Evolutionary conservation across 2,797 vertebrate species (phyloP), one percentile per base, ranked within the genome.

Genomic region (Leuciscus waleckii): DNA sequence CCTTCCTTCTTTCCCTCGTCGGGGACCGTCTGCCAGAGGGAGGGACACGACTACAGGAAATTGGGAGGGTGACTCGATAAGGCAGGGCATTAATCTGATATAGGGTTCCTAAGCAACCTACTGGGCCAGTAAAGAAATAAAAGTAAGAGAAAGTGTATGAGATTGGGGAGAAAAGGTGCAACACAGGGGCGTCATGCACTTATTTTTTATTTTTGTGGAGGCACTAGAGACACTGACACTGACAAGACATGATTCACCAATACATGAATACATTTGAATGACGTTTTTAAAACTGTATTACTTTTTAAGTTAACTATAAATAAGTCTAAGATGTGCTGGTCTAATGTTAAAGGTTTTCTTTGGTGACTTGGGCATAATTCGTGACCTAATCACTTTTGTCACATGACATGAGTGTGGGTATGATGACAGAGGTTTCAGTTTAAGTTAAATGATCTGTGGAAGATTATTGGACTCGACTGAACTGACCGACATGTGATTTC

Each of bases 21-120:
- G 88, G 79, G 90, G 90, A 92, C 84, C 93, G 89, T 92, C 92
- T 92, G 93, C 92, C 91, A 92, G 92, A 87, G 85, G 92, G 90
- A 90, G 87, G 89, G 91, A 90, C 61, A 8, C 94, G 89, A 87
- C 92, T 82, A 90, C 94, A 94, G 95, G 95, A 96, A 95, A 95
- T 95, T 94, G 94, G 92, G 89, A 93, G 86, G 91, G 92, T 93
- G 94, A 94, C 93, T 90, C 93, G 93, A 95, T 95, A 95, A 95
- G 90, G 90, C 84, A 80, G 85, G 80, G 91, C 88, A 56, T 92
- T 94, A 90, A 92, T 95, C 93, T 93, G 93, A 94, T 93, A 94
- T 93, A 93, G 90, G 54, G 93, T 94, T 94, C 83, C 95, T 90
- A 92, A 92, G 95, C 93, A 95, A 95, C 94, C 81, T 63, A 85